phyloP scores from a whole-genome alignment of 2,888 invertebrate species.

The Oxystoma pomonae region DNA sequence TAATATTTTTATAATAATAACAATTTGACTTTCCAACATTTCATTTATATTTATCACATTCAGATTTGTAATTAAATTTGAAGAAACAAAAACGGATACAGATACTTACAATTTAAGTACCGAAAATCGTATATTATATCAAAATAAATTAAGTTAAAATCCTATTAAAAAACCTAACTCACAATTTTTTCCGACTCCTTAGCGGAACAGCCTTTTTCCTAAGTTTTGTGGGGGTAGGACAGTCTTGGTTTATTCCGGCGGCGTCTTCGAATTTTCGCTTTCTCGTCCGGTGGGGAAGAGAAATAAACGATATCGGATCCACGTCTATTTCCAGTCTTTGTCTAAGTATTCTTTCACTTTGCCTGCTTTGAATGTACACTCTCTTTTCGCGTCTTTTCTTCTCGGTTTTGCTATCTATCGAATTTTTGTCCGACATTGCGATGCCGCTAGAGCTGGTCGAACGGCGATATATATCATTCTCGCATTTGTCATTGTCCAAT shows the following conservation, averaged over 20 bases:
- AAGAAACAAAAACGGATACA: neutral
- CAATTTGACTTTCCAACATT: neutral
- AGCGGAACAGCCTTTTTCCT: conserved; percentile 33
- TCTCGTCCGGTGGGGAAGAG: conserved; percentile 29
- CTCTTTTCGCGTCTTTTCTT: conserved; percentile 30
- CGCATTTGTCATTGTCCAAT: conserved; percentile 18
- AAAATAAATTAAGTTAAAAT: conserved; percentile 10
- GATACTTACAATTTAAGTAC: neutral
- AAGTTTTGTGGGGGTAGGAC: conserved; percentile 38
- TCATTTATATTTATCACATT: conserved; percentile 1
- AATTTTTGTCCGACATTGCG: conserved; percentile 35
- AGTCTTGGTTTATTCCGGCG: conserved; percentile 16
- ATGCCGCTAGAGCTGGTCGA: conserved; percentile 41
- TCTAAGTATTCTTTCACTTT: conserved; percentile 43
- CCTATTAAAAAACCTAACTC: conserved; percentile 1
- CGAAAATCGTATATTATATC: neutral
- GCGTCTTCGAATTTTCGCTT: conserved; percentile 35
- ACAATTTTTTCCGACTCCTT: conserved; percentile 25
- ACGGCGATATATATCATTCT: conserved; percentile 28
- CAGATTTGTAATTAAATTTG: conserved; percentile 1
- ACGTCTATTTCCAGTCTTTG: conserved; percentile 41
- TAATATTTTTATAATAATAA: neutral
- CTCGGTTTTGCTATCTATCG: conserved; percentile 29
- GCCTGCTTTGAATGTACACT: conserved; percentile 38
- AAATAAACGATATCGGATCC: conserved; percentile 33